A percentile compares a stretch with the other conserved stretches of the same genome.
These are phyloP conservation scores for Alligator mississippiensis DNA, from an alignment of 2,113 vertebrate genomes.

Conservation along the genomic window DNA sequence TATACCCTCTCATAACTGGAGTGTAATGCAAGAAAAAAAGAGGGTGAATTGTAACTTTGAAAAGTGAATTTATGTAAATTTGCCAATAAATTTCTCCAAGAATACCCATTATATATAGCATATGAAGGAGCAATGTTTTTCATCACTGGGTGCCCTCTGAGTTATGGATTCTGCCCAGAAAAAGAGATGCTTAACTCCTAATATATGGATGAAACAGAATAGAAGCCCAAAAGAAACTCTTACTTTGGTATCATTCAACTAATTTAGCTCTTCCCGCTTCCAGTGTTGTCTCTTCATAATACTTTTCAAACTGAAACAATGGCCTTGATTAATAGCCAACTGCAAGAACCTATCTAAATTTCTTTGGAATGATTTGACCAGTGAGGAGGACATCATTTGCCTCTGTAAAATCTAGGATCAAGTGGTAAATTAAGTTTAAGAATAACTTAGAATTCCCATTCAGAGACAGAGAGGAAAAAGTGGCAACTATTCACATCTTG, in stretches of 20 bases:
- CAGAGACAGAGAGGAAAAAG: neutral
- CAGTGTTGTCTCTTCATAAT: neutral
- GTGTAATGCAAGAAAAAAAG: neutral
- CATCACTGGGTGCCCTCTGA: fast-evolving
- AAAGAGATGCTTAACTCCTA: neutral
- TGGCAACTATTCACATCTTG: neutral
- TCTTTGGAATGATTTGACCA: neutral
- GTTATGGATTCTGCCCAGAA: neutral
- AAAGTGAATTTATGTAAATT: neutral
- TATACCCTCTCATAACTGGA: neutral
- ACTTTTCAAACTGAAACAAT: neutral
- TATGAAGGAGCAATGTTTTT: neutral
- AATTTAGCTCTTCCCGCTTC: neutral
- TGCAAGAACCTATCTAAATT: neutral
- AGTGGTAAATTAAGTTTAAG: neutral
- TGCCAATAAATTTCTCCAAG: neutral
- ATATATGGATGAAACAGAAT: neutral
- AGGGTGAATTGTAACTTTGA: neutral
- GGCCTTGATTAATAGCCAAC: fast-evolving
- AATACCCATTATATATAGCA: neutral
- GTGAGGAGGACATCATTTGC: neutral
- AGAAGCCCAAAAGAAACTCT: neutral
- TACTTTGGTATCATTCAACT: neutral
- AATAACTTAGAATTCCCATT: neutral
- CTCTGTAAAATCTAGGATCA: fast-evolving